Percentiles rank a stretch among this genome's conserved stretches.
Evolutionary conservation across 2,888 invertebrate genomes (phyloP).

Genomic region (Pyrrhia umbra): DNA sequence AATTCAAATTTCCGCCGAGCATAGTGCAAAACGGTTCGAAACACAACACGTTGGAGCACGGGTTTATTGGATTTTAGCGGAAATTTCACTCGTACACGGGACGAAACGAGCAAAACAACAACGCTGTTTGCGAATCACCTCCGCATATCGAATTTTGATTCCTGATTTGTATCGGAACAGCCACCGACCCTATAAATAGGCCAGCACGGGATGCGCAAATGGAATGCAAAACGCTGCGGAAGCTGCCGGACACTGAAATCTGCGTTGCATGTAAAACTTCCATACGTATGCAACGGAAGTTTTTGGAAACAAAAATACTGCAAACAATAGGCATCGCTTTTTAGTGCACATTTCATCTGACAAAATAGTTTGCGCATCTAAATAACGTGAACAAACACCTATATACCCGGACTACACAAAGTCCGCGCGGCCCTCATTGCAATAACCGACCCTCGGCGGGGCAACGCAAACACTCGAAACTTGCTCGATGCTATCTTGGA

Average conservation of each 20-base stretch:
- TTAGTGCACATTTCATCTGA: conserved; percentile 18
- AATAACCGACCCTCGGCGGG: conserved; percentile 63
- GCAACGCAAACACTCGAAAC: conserved; percentile 68
- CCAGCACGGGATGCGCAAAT: conserved; percentile 73
- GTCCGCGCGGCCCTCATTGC: conserved; percentile 43
- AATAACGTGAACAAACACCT: conserved; percentile 21
- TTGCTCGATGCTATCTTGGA: conserved; percentile 75
- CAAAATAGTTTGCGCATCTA: conserved; percentile 25
- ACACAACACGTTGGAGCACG: conserved; percentile 68
- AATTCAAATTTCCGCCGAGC: conserved; percentile 64
- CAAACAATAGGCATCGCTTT: conserved; percentile 37
- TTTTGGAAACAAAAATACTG: conserved; percentile 45
- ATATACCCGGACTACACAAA: conserved; percentile 11
- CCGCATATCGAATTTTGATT: conserved; percentile 84
- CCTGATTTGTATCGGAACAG: conserved; percentile 79
- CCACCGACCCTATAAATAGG: conserved; percentile 65
- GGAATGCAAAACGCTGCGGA: conserved; percentile 75
- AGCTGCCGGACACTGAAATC: conserved; percentile 60
- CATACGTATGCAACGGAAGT: conserved; percentile 36
- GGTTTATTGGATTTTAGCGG: conserved; percentile 88
- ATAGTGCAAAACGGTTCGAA: conserved; percentile 57
- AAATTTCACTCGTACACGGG: conserved; percentile 79
- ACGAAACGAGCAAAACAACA: conserved; percentile 74
- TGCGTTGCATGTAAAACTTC: conserved; percentile 40
- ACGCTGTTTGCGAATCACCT: conserved; percentile 81